Percentiles rank a stretch among this genome's conserved stretches.
phyloP scores from a whole-genome alignment of 2,113 vertebrate species.

The Passer domesticus region DNA sequence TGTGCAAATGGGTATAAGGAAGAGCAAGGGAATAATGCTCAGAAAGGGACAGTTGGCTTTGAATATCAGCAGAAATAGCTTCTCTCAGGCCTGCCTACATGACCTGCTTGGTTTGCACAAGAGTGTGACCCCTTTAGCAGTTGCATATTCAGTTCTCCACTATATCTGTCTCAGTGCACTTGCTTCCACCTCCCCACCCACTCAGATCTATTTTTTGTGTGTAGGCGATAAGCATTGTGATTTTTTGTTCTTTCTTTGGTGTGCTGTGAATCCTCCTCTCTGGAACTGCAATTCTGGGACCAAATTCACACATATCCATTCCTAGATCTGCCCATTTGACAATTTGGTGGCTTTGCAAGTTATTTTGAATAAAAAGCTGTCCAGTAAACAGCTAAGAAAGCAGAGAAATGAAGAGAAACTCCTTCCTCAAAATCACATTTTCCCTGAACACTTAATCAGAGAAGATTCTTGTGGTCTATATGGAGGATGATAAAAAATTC shows the following conservation, averaged over 20 bases:
- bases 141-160: neutral
- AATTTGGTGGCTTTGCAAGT: neutral
- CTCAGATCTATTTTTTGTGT: neutral
- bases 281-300: neutral
- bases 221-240: neutral
- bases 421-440: neutral
- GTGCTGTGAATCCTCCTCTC: neutral
- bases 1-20: neutral
- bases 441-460: neutral
- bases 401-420: neutral
- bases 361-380: neutral
- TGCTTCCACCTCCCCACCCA: slow-evolving; percentile 3
- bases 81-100: neutral
- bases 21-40: neutral
- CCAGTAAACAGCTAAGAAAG: neutral
- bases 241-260: neutral
- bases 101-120: neutral
- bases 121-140: neutral
- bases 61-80: neutral
- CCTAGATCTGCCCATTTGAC: neutral
- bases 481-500: neutral
- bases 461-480: neutral
- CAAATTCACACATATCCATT: neutral
- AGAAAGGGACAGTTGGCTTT: neutral
- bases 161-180: neutral